Conservation (phyloP, 2,797 vertebrate genomes). For the Pseudomugil tenellus region DNA sequence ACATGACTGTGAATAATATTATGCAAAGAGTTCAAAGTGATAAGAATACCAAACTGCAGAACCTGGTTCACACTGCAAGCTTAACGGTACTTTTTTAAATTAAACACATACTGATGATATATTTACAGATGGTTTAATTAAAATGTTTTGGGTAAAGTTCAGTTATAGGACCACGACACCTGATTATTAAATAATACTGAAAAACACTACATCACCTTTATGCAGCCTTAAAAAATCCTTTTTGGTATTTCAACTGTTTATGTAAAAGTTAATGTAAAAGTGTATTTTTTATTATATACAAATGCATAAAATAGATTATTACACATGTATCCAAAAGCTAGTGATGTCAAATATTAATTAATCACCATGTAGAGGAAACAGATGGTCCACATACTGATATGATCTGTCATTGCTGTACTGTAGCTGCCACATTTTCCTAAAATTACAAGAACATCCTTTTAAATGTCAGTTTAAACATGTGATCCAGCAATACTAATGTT, state of each 20-base stretch:
- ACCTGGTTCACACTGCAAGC: not conserved
- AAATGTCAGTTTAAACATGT: slow-evolving; percentile 2
- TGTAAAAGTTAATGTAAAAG: too few species aligned
- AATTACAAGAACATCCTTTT: slow-evolving; percentile 9
- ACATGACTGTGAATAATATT: slow-evolving; percentile 63
- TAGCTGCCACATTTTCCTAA: slow-evolving; percentile 11
- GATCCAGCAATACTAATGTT: not conserved
- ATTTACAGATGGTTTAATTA: slow-evolving; percentile 1
- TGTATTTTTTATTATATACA: too few species aligned
- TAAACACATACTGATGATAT: not conserved
- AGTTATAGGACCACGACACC: slow-evolving; percentile 34
- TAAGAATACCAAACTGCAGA: not conserved
- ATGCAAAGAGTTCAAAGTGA: slow-evolving; percentile 28
- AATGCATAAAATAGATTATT: slow-evolving; percentile 9
- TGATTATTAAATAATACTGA: slow-evolving; percentile 40
- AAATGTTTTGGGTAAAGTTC: too few species aligned
- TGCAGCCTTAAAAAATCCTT: not conserved
- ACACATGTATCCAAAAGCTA: slow-evolving; percentile 1
- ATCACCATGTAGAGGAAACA: slow-evolving; percentile 10
- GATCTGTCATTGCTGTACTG: slow-evolving; percentile 2
- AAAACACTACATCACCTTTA: slow-evolving; percentile 27
- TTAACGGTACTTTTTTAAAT: not conserved
- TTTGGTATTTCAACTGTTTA: slow-evolving; percentile 8
- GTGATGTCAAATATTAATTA: slow-evolving; percentile 5
- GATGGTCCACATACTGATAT: slow-evolving; percentile 9